phyloP scores from a whole-genome alignment of 37 sponge, comb jelly and placozoan species.

The Chondrosia reniformis region DNA sequence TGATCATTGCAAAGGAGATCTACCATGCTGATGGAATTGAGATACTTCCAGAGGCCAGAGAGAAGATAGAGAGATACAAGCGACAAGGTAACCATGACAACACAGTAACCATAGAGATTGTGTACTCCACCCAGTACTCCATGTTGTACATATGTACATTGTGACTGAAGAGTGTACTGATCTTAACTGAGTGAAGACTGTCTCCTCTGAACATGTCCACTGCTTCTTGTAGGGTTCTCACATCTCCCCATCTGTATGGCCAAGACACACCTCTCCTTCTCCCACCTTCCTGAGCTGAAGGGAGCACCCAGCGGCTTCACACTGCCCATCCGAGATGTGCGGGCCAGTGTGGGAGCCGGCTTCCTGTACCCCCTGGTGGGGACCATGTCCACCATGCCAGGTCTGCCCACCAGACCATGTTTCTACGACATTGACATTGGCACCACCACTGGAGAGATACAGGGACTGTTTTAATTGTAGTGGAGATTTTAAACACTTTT shows the following conservation, averaged over 20 bases:
- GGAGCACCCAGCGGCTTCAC: conserved; percentile 89
- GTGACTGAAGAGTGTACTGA: too few species aligned
- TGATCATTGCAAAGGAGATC: conserved; percentile 71
- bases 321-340: conserved; percentile 86
- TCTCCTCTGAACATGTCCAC: too few species aligned
- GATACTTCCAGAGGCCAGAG: conserved; percentile 58
- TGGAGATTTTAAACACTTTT: too few species aligned
- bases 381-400: conserved; percentile 97
- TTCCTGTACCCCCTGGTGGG: conserved; percentile 96
- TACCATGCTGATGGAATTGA: conserved; percentile 88
- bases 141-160: too few species aligned
- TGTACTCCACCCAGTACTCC: too few species aligned
- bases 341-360: conserved; percentile 96
- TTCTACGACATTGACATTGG: conserved; percentile 96
- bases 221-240: conserved; percentile 69
- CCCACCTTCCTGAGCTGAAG: conserved; percentile 83
- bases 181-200: too few species aligned
- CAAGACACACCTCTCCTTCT: conserved; percentile 96
- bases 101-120: too few species aligned
- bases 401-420: conserved; percentile 95
- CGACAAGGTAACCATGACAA: conserved; percentile 35
- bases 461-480: conserved; percentile 94
- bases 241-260: conserved; percentile 96
- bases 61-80: conserved; percentile 62
- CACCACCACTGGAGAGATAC: conserved; percentile 75